A percentile compares a stretch with the other conserved stretches of the same genome.
Evolutionary conservation across 1,140 invertebrate genomes (phyloP).

Genomic region (Euglossa dilemma): DNA sequence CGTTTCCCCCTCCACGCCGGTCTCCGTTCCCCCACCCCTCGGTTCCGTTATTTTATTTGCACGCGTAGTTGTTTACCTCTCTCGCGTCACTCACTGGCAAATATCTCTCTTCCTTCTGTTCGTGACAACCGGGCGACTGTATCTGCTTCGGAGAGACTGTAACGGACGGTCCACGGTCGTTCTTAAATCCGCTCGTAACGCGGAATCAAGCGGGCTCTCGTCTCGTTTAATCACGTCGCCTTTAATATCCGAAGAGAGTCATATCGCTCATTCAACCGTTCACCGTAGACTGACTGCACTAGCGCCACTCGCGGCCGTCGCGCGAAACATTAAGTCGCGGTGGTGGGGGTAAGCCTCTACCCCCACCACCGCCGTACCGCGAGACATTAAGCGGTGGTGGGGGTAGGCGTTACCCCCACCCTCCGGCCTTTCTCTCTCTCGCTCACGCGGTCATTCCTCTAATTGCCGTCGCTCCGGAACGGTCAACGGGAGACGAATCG

Average conservation of each 20-base stretch:
- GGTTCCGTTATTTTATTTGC: not conserved
- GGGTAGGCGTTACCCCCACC: too few species aligned
- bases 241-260: not conserved
- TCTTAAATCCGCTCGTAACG: not conserved
- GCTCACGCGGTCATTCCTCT: not conserved
- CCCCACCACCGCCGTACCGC: too few species aligned
- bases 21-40: not conserved
- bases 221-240: not conserved
- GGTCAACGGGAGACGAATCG: not conserved
- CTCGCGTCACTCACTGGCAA: not conserved
- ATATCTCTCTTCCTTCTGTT: not conserved
- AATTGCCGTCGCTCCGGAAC: not conserved
- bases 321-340: too few species aligned
- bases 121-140: not conserved
- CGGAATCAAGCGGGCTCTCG: not conserved
- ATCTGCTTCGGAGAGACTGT: not conserved
- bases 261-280: not conserved
- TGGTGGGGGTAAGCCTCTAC: too few species aligned
- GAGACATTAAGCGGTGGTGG: too few species aligned
- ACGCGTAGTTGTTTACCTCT: slow-evolving; percentile 1
- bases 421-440: not conserved
- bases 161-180: not conserved
- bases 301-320: not conserved
- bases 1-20: not conserved
- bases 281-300: not conserved